Evolutionary conservation across 2,797 vertebrate genomes (phyloP).

Genomic region (Saxicola maurus): DNA sequence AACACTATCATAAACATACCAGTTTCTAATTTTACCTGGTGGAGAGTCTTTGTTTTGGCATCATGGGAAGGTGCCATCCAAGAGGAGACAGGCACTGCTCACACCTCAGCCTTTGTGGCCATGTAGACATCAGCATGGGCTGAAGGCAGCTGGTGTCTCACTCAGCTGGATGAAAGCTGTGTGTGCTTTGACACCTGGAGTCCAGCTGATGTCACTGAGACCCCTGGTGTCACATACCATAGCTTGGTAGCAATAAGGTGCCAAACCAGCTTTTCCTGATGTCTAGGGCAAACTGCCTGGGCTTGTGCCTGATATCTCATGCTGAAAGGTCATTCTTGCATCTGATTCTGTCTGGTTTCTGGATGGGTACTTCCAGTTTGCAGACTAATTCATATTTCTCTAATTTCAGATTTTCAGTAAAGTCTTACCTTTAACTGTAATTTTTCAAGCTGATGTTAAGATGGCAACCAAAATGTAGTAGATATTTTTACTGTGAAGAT

Average conservation of each 20-base stretch:
- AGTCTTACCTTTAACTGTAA: not conserved
- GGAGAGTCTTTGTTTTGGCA: too few relatives aligned
- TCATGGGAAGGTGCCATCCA: not conserved
- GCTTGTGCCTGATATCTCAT: not conserved
- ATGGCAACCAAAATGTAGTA: not conserved
- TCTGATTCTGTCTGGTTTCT: not conserved
- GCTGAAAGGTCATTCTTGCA: not conserved
- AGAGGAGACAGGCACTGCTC: not conserved
- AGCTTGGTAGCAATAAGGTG: not conserved
- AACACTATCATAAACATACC: not conserved
- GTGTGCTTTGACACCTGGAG: not conserved
- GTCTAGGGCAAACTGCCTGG: not conserved
- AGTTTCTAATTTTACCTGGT: too few relatives aligned
- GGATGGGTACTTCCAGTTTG: not conserved
- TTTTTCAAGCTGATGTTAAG: not conserved
- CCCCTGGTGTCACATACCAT: not conserved
- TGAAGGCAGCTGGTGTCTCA: not conserved
- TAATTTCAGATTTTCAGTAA: not conserved
- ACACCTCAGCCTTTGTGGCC: not conserved
- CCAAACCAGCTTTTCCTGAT: not conserved
- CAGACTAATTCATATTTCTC: not conserved
- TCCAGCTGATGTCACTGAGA: not conserved
- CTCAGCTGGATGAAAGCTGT: not conserved
- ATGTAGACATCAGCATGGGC: fast-evolving
- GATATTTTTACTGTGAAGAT: not conserved